Evolutionary conservation across 2,113 vertebrate genomes (phyloP).

Genomic region (Heptranchias perlo): DNA sequence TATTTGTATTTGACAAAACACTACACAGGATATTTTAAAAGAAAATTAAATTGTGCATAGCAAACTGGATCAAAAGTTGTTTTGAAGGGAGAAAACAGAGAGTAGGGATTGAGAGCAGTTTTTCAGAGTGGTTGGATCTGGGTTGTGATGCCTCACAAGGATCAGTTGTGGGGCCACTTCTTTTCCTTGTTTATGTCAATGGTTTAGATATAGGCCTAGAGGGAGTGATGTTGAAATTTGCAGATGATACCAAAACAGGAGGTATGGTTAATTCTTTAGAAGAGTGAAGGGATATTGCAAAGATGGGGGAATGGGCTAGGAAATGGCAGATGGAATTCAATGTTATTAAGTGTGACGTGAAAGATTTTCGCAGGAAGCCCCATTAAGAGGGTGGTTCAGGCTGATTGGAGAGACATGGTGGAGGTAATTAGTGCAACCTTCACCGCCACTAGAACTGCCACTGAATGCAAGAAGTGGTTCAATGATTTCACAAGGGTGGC

Average conservation of each 20-base stretch:
- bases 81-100: too few relatives aligned
- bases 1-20: too few relatives aligned
- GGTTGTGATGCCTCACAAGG: not conserved
- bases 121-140: too few relatives aligned
- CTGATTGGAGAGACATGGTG: not conserved
- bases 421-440: not conserved
- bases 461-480: not conserved
- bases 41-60: too few relatives aligned
- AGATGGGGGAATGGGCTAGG: not conserved
- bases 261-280: not conserved
- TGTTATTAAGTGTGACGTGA: not conserved
- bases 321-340: not conserved
- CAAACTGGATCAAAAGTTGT: too few relatives aligned
- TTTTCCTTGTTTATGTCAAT: not conserved
- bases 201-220: not conserved
- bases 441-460: not conserved
- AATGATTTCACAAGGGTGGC: not conserved
- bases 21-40: too few relatives aligned
- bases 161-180: not conserved
- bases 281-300: not conserved
- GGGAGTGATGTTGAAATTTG: not conserved
- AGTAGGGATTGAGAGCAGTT: too few relatives aligned
- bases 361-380: not conserved
- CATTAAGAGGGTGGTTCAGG: not conserved
- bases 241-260: not conserved